Conservation (phyloP, 1,140 invertebrate genomes). For the Trachymyrmex cornetzi region DNA sequence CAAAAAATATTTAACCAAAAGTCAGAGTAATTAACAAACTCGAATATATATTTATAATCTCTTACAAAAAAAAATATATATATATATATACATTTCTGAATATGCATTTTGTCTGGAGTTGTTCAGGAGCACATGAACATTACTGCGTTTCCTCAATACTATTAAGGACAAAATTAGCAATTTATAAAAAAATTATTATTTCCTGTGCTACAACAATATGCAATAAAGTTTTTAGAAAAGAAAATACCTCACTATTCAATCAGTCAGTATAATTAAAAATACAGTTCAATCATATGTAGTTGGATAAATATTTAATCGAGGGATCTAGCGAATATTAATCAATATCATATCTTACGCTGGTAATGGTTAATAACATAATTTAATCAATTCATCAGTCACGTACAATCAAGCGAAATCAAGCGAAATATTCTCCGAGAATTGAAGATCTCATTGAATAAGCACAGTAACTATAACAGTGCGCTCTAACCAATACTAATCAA, state of each 20-base stretch:
- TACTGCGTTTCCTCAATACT: not conserved
- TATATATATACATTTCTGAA: conserved; percentile 13
- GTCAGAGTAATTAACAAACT: not conserved
- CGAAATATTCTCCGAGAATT: not conserved
- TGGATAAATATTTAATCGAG: not conserved
- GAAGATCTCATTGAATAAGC: not conserved
- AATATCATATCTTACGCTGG: not conserved
- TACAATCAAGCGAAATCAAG: not conserved
- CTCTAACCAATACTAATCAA: not conserved
- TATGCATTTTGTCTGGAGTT: not conserved
- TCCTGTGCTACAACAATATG: not conserved
- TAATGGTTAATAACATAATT: conserved; percentile 1
- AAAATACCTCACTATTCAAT: too few relatives aligned
- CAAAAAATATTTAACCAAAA: not conserved
- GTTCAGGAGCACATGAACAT: not conserved
- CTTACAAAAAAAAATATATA: not conserved
- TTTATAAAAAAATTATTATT: not conserved
- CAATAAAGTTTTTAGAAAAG: too few relatives aligned
- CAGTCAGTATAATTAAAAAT: not conserved
- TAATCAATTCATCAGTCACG: conserved; percentile 14
- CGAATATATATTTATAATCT: conserved; percentile 15
- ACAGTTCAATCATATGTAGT: not conserved
- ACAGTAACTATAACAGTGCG: not conserved
- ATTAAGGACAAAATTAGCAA: not conserved
- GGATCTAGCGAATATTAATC: conserved; percentile 8